Conservation (phyloP, 2,113 vertebrate species). For the Perca schrenkii region DNA sequence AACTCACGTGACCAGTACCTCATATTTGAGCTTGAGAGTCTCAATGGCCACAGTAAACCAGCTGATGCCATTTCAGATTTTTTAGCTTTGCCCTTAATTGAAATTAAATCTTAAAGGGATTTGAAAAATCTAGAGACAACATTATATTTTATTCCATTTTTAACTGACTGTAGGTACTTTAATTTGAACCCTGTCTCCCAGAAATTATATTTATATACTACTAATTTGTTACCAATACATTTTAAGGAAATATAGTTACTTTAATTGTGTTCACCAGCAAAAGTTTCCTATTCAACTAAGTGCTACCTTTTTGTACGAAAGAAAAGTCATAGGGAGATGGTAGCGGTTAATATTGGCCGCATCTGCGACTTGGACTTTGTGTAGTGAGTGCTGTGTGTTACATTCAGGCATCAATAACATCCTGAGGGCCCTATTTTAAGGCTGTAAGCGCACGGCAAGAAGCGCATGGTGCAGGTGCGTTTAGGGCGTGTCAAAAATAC, state of each 20-base stretch:
- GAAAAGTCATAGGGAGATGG: neutral
- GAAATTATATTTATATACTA: neutral
- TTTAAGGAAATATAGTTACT: neutral
- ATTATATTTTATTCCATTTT: neutral
- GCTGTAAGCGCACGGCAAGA: too few species aligned
- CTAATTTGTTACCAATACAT: neutral
- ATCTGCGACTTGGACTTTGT: neutral
- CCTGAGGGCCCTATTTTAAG: too few species aligned
- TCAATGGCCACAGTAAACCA: neutral
- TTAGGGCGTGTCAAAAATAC: too few species aligned
- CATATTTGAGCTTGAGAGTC: neutral
- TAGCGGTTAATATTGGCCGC: neutral
- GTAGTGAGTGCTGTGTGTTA: neutral
- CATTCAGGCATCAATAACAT: neutral
- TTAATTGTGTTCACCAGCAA: neutral
- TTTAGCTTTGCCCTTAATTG: neutral
- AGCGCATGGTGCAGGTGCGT: too few species aligned
- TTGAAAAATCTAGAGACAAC: neutral
- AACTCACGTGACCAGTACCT: slow-evolving; percentile 1
- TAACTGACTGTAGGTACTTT: neutral
- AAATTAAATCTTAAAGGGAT: neutral
- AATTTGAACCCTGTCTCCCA: neutral
- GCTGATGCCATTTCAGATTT: neutral
- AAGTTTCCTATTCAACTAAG: neutral
- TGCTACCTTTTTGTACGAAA: neutral